Evolutionary conservation across 2,797 vertebrate species (phyloP).

Genomic region (Catamblyrhynchus diadema): DNA sequence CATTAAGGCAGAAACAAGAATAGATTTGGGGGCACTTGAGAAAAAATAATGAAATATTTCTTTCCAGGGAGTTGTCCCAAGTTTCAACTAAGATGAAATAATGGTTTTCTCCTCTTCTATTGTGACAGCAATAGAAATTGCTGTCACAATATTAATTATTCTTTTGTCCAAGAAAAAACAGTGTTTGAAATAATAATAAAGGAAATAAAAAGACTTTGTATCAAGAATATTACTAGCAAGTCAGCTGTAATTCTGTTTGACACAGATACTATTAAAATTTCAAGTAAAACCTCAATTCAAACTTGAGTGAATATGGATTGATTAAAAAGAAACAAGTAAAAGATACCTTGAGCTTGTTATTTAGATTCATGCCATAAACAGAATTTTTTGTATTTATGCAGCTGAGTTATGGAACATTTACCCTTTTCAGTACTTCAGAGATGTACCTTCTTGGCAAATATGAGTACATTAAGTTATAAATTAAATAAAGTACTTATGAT

Average conservation of each 20-base stretch:
- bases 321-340: background rate
- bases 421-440: background rate
- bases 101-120: background rate
- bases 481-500: background rate
- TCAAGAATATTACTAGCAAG: background rate
- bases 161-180: background rate
- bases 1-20: background rate
- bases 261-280: background rate
- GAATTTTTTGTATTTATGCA: background rate
- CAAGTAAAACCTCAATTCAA: background rate
- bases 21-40: background rate
- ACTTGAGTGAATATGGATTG: background rate
- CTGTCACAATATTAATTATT: conserved; percentile 5
- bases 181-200: background rate
- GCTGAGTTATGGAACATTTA: background rate
- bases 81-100: background rate
- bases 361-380: background rate
- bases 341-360: background rate
- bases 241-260: background rate
- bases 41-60: background rate
- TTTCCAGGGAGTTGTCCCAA: background rate
- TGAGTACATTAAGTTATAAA: background rate
- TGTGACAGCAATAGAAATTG: background rate
- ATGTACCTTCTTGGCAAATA: background rate
- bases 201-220: background rate